Base-by-base conservation (phyloP, 1,140 invertebrate species). In the Dendroctonus ponderosae region DNA sequence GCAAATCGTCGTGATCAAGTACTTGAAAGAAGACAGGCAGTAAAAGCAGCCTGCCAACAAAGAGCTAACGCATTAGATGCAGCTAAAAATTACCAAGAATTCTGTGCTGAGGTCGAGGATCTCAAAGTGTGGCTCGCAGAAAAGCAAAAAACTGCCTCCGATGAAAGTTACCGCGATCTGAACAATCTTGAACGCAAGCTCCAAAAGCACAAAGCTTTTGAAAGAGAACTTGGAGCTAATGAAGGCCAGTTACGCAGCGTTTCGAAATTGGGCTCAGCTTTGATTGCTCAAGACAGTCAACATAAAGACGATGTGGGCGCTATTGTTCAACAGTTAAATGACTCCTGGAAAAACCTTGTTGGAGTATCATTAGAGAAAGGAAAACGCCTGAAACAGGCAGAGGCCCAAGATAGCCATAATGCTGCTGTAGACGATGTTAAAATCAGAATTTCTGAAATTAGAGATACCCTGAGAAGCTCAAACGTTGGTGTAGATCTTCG, bases 181-280 rank as follows among this genome's bases (percentile, higher is more conserved):
- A 90, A 86, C 44, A 97, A 98, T 76, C 81, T 99, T 44, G 92
- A 95, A 66, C 84, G 94, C 3, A 98, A 98, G 78, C 80, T 98
- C 3, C 94, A 98, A 78, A 98, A 98, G 76, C 97, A 99, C 76
- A 95, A 98, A 79, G 97, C 96, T 0, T 98, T 99, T 77, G 95
- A 98, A 76, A 84, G 96, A 14, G 97, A 99, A 77, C 79, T 99
- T 6, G 84, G 92, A 44, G 91, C 94, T 0, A 97, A 97, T 77
- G 92, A 95, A 79, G 92, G 92, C 11, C 91, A 94, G 76, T 79
- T 97, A 8, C 80, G 91, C 44, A 87, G 87, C 49, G 89, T 96
- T 5, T 94, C 94, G 69, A 93, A 92, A 74, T 81, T 86, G 53
- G 91, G 89, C 5, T 84, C 89, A 75, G 84, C 83, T 11, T 73